Evolutionary conservation across 2,888 invertebrate species (phyloP).

Genomic region (Slavum lentiscoides): DNA sequence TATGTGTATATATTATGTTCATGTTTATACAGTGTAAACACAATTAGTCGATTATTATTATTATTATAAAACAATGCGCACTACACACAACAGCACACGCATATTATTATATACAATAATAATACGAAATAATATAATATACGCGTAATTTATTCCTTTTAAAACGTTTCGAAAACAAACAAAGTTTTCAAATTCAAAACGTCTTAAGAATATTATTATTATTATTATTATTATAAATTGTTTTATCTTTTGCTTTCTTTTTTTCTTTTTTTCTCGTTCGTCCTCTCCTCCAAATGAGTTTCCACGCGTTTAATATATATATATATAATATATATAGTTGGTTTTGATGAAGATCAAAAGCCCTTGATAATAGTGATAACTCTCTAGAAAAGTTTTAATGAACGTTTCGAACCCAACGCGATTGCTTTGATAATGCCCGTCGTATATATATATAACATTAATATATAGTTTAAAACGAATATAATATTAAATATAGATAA

Average conservation of each 20-base stretch:
- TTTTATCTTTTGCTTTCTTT: conserved; percentile 9
- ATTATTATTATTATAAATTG: background rate
- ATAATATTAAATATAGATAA: too few species aligned
- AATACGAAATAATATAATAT: background rate
- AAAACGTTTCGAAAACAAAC: conserved; percentile 1
- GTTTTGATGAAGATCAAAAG: conserved; percentile 31
- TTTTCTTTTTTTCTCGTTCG: too few species aligned
- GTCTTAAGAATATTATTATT: background rate
- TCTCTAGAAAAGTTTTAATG: conserved; percentile 37
- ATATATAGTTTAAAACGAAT: background rate
- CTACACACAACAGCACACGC: too few species aligned
- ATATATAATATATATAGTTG: background rate
- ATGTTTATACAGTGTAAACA: too few species aligned
- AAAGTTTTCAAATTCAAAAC: conserved; percentile 5
- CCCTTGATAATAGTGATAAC: background rate
- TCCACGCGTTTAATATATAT: background rate
- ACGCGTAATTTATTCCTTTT: background rate
- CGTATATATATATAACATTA: too few species aligned
- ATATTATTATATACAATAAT: background rate
- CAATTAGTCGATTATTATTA: too few species aligned
- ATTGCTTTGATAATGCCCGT: conserved; percentile 10
- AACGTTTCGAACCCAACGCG: conserved; percentile 12
- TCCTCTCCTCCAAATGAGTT: background rate
- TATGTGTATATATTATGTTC: too few species aligned
- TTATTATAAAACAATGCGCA: background rate